Evolutionary conservation across 1,140 invertebrate species (phyloP), one percentile per base, ranked within the genome.

Genomic region (Drosophila bocki): DNA sequence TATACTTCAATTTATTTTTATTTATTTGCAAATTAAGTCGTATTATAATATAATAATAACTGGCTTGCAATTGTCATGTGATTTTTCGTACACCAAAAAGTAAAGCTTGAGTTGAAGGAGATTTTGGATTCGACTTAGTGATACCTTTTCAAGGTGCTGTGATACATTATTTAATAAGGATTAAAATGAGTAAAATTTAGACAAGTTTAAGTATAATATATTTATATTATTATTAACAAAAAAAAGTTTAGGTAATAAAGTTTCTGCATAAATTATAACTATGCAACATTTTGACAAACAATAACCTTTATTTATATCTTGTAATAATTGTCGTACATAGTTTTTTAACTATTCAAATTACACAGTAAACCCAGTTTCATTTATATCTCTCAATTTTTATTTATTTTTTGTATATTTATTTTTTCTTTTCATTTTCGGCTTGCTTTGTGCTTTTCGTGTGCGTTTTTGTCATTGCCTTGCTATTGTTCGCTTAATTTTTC

Each of bases 11-110:
- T 90, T 90, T 79, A 85, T 69, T 81, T 74, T 78, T 64, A 80
- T 88, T 90, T 81, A 81, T 90, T 88, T 81, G 81, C 78, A 72
- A 85, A 85, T 84, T 75, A 68, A 82, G 54, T 61, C 60, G 56
- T 60, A 50, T 67, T 54, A 75, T 68, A 35, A 45, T 68, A 57
- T 62, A 74, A 57, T 71, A 57, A 83, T 80, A 80, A 63, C 53
- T 45, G 9, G 58, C 19, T 53, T 42, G 51, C 75, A 84, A 90
- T 88, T 84, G 80, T 88, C 81, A 81, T 84, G 84, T 75, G 83
- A 83, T 74, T 79, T 85, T 63, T 64, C 22, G 62, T 44, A 39
- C 33, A 39, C 6, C 6, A 13, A 44, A 74, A 76, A 75, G 33
- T 9, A 15, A 7, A n/a, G 22, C 0, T 12, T 5, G 17, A 9